Percentiles rank a stretch among this genome's conserved stretches.
Conservation (phyloP, 1,140 invertebrate species). For the Hyles vespertilio region DNA sequence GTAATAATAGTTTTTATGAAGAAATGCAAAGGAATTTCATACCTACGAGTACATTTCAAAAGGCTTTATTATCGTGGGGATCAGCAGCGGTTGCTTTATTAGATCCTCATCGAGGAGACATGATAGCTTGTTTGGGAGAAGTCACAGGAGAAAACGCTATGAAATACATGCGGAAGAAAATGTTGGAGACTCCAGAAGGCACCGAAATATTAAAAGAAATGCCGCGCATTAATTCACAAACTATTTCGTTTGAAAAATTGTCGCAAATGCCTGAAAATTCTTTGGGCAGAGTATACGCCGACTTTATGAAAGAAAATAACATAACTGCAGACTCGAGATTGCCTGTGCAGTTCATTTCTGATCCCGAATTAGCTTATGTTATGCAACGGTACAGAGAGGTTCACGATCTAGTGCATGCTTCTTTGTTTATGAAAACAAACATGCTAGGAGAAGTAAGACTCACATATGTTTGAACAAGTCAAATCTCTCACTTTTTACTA, state of each 20-base stretch:
- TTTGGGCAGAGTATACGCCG: constrained; percentile 88
- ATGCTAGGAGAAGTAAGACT: constrained; percentile 86
- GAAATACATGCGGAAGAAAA: constrained; percentile 80
- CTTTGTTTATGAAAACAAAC: constrained; percentile 95
- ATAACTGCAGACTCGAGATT: constrained; percentile 95
- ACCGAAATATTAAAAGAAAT: constrained; percentile 83
- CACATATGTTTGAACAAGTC: no score
- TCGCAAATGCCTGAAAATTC: constrained; percentile 85
- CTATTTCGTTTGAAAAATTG: constrained; percentile 86
- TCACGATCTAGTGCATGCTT: constrained; percentile 95
- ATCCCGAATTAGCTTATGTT: constrained; percentile 94
- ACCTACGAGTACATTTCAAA: constrained; percentile 84
- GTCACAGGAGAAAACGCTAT: constrained; percentile 87
- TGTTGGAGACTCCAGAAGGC: constrained; percentile 82
- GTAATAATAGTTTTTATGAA: constrained; percentile 36
- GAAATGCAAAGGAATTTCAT: constrained; percentile 80
- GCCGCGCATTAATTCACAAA: constrained; percentile 91
- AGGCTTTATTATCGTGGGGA: constrained; percentile 84
- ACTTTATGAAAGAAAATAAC: constrained; percentile 88
- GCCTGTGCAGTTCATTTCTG: constrained; percentile 93
- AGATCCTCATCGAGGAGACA: constrained; percentile 89
- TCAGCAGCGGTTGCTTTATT: constrained; percentile 85
- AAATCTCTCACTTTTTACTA: no score
- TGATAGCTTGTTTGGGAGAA: constrained; percentile 96
- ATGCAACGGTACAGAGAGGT: constrained; percentile 98